Conservation (phyloP, 2,113 vertebrate species). For the Sarotherodon lohbergeri region DNA sequence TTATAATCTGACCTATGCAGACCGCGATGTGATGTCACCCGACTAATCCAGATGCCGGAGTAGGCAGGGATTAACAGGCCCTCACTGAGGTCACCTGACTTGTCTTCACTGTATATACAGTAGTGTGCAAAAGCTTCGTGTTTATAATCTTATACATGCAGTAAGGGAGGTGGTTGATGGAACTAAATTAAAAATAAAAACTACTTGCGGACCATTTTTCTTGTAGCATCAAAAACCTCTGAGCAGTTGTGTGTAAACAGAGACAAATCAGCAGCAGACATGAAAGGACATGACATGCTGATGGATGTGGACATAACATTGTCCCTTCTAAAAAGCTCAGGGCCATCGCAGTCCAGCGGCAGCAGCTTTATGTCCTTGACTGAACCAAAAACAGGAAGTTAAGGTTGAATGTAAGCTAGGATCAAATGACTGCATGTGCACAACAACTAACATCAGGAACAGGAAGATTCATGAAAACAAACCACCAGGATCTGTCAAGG, state of each 20-base stretch:
- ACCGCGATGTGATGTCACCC: not conserved
- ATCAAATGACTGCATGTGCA: not conserved
- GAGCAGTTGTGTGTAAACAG: not conserved
- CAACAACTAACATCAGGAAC: too few relatives aligned
- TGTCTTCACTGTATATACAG: not conserved
- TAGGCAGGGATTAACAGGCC: not conserved
- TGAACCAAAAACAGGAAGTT: not conserved
- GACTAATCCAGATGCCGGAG: not conserved
- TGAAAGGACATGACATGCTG: not conserved
- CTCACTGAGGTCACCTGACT: not conserved
- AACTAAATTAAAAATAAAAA: not conserved
- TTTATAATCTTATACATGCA: not conserved
- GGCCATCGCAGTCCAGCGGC: not conserved
- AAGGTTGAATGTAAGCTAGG: not conserved
- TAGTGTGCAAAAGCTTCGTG: not conserved
- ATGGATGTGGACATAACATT: not conserved
- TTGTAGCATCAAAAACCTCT: not conserved
- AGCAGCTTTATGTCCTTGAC: not conserved
- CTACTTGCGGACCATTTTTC: not conserved
- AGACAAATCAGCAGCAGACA: not conserved
- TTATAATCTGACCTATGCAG: slow-evolving; percentile 12
- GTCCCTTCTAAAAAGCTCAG: not conserved
- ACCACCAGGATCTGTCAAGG: too few relatives aligned
- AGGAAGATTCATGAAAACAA: too few relatives aligned
- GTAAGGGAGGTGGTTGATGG: not conserved